Percentiles rank a stretch among this genome's conserved stretches.
phyloP scores from a whole-genome alignment of 2,113 vertebrate species.

The Chaetura pelagica region DNA sequence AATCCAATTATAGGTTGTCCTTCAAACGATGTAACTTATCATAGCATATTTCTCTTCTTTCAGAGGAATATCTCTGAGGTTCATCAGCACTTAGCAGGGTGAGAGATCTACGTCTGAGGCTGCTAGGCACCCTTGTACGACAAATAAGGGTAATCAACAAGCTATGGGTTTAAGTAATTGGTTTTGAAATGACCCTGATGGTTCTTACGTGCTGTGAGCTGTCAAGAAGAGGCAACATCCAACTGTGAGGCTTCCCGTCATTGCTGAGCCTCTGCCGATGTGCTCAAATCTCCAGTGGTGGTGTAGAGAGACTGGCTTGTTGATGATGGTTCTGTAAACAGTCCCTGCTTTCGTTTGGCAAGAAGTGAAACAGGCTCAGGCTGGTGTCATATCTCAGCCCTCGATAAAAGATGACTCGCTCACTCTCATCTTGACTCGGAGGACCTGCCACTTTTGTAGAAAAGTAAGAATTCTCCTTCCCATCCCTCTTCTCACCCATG shows the following conservation, averaged over 20 bases:
- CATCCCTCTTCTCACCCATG: not conserved
- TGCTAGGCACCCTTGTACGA: not conserved
- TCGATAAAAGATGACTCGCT: constrained; percentile 10
- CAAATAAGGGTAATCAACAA: constrained; percentile 8
- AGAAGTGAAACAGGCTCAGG: not conserved
- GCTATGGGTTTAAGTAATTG: not conserved
- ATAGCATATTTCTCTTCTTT: not conserved
- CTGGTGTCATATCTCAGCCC: not conserved
- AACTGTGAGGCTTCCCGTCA: not conserved
- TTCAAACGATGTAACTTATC: not conserved
- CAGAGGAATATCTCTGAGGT: not conserved
- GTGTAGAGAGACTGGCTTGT: not conserved
- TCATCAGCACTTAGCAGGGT: not conserved
- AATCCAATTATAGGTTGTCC: not conserved
- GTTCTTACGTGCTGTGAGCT: not conserved
- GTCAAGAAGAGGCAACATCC: not conserved
- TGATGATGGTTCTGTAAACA: not conserved
- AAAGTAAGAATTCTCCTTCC: not conserved
- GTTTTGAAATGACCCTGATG: not conserved
- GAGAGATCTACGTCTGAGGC: not conserved
- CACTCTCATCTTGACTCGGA: not conserved
- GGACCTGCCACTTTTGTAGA: not conserved
- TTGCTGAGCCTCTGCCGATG: not conserved
- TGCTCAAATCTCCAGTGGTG: not conserved
- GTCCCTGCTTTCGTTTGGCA: not conserved